Conservation (phyloP, 2,113 vertebrate genomes). For the Tamias sibiricus region DNA sequence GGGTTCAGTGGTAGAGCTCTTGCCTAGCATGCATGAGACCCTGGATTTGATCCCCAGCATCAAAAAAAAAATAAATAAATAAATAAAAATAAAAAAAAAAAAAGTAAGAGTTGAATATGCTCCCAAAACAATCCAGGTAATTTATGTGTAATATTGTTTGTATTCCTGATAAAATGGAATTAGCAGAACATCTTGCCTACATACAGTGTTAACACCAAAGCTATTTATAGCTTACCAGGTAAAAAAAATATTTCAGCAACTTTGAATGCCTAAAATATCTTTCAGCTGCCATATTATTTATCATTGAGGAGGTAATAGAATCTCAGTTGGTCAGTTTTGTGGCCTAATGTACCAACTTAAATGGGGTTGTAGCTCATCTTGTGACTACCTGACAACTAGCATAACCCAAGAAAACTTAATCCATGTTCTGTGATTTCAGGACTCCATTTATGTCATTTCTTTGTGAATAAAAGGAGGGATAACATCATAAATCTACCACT, state of each 20-base stretch:
- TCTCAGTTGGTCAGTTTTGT: neutral
- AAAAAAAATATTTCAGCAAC: conserved; percentile 14
- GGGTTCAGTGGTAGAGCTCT: too few species aligned
- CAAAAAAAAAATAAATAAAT: neutral
- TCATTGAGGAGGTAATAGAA: neutral
- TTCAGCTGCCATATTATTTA: neutral
- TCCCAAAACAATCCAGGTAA: neutral
- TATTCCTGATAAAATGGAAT: neutral
- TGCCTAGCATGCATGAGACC: too few species aligned
- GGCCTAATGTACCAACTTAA: neutral
- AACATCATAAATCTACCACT: conserved; percentile 23
- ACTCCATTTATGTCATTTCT: conserved; percentile 53
- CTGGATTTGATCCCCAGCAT: too few species aligned
- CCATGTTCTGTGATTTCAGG: conserved; percentile 18
- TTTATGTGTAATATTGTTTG: neutral
- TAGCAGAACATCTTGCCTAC: neutral
- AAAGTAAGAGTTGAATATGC: neutral
- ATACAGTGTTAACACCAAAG: neutral
- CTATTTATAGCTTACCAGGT: neutral
- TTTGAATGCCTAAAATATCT: conserved; percentile 9
- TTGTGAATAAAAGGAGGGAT: neutral
- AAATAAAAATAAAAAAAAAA: too few species aligned
- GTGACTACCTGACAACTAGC: neutral
- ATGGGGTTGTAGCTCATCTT: conserved; percentile 26
- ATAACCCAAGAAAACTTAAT: neutral